Base-by-base conservation (phyloP, 2,113 vertebrate genomes). In the Paraplagusia blochii region DNA sequence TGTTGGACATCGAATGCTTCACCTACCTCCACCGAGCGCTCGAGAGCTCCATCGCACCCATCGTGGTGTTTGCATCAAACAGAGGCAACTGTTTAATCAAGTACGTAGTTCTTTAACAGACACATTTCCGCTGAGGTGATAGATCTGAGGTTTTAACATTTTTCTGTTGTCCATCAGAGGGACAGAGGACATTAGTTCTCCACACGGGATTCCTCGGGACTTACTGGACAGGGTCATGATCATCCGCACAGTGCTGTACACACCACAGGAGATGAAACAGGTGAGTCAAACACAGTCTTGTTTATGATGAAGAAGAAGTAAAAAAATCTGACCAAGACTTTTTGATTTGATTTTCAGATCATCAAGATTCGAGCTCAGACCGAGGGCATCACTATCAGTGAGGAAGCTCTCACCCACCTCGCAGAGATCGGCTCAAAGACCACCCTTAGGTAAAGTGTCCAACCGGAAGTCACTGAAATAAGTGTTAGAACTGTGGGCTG, bases 1-100 rank as follows among this genome's bases (percentile, higher is more conserved):
- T 99, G 95, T 83, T 99, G 83, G 97, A 99, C 80, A 98, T 98
- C 0, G 95, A 99, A 68, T 99, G 97, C 82, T 99, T 99, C 86
- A 98, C 95, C 0, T 99, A 99, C 81, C 91, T 99, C 68, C 97
- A 99, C 68, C 89, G 95, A 10, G 97, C 97, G 0, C 87, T 99
- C 51, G 97, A 99, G 68, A 98, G 96, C 66, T 93, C 93, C 48
- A 97, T 98, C 49, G 91, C 97, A 0, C 97, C 97, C 70, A 98
- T 99, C 0, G 96, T 98, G 22, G 95, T 99, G 77, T 99, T 99
- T 8, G 96, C 97, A 46, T 97, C 95, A 16, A 99, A 99, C 85
- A 88, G 96, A 14, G 96, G 97, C 66, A 98, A 98, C 85, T 99
- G 96, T 51, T 79, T 98, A 58, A 90, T 98, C 83, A 94, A 95